A percentile compares a stretch with the other conserved stretches of the same genome.
Conservation (phyloP, 2,113 vertebrate genomes). For the Kryptolebias marmoratus region DNA sequence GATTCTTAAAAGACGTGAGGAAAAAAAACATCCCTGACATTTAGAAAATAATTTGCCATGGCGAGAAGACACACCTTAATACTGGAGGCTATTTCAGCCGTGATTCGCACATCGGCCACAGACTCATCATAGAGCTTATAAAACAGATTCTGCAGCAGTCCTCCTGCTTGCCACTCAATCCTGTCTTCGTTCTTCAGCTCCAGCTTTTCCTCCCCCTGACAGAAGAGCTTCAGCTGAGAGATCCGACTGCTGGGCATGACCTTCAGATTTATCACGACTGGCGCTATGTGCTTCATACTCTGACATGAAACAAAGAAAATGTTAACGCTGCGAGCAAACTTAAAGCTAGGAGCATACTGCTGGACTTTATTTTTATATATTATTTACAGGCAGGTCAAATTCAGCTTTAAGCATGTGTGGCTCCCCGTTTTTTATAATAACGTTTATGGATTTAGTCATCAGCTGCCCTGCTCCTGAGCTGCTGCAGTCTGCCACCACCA, state of each 20-base stretch:
- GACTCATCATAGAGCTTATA: conserved; percentile 92
- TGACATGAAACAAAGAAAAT: conserved; percentile 45
- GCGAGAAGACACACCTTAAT: conserved; percentile 83
- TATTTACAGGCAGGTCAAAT: conserved; percentile 87
- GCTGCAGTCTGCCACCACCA: conserved; percentile 86
- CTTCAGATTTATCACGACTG: conserved; percentile 82
- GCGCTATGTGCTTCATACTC: conserved; percentile 80
- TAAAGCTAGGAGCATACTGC: background rate
- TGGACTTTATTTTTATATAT: background rate
- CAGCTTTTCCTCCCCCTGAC: conserved; percentile 76
- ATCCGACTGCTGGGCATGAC: conserved; percentile 87
- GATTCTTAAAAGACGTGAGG: background rate
- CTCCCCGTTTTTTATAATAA: conserved; percentile 85
- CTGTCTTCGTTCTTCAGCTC: conserved; percentile 87
- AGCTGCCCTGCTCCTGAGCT: conserved; percentile 85
- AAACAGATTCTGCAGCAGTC: conserved; percentile 83
- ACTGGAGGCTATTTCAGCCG: conserved; percentile 79
- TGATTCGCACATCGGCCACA: conserved; percentile 82
- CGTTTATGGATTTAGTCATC: conserved; percentile 82
- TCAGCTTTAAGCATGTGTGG: conserved; percentile 79
- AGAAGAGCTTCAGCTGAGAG: conserved; percentile 82
- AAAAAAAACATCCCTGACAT: background rate
- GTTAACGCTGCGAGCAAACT: background rate
- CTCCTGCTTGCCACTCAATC: conserved; percentile 87
- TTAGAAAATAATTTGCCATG: background rate